Conservation (phyloP, 2,113 vertebrate species). For the Nyctibius bracteatus region DNA sequence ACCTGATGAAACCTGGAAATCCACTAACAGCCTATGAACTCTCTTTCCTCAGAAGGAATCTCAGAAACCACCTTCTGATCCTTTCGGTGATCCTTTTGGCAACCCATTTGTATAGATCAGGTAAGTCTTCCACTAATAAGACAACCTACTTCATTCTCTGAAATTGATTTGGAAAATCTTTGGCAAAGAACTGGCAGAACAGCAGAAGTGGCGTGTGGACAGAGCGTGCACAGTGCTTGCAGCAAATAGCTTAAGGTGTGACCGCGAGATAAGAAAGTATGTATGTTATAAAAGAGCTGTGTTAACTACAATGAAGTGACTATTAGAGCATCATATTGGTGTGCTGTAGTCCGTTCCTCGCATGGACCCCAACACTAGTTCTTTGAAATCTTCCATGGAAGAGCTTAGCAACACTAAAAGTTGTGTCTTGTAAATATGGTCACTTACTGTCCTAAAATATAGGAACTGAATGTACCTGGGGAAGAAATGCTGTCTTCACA, state of each 20-base stretch:
- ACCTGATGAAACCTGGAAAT: not conserved
- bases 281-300: too few relatives aligned
- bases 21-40: not conserved
- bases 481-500: not conserved
- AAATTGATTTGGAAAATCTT: not conserved
- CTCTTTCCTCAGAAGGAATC: conserved; percentile 19
- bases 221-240: too few relatives aligned
- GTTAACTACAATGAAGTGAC: too few relatives aligned
- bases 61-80: conserved; percentile 55
- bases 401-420: not conserved
- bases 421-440: not conserved
- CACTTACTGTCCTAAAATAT: not conserved
- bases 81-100: conserved; percentile 81
- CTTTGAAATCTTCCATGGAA: not conserved
- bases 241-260: too few relatives aligned
- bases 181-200: not conserved
- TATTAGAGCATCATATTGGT: too few relatives aligned
- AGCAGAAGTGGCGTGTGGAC: too few relatives aligned
- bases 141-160: not conserved
- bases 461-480: not conserved
- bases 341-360: too few relatives aligned
- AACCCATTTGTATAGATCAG: conserved; percentile 86
- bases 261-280: too few relatives aligned
- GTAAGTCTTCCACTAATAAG: conserved; percentile 42
- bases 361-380: too few relatives aligned